phyloP scores from a whole-genome alignment of 2,888 invertebrate species.

The Clanis bilineata region DNA sequence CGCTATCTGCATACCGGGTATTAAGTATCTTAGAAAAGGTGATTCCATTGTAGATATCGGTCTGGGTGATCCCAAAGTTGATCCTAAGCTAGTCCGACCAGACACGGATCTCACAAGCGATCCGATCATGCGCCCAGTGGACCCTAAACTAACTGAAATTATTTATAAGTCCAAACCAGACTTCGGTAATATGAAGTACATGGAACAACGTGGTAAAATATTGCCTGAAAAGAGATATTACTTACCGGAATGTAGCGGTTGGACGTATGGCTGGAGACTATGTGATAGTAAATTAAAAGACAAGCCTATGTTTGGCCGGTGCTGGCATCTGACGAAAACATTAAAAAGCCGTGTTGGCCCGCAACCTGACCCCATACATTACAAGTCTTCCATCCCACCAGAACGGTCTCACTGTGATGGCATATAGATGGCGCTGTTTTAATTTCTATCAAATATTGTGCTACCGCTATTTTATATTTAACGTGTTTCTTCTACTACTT shows the following conservation, averaged over 20 bases:
- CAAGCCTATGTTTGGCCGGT: constrained; percentile 38
- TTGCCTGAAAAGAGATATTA: constrained; percentile 53
- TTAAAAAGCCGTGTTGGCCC: constrained; percentile 47
- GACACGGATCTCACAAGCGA: constrained; percentile 41
- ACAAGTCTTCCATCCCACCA: constrained; percentile 38
- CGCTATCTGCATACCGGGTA: constrained; percentile 40
- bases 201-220: constrained; percentile 36
- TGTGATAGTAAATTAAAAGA: constrained; percentile 40
- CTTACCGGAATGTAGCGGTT: constrained; percentile 44
- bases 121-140: constrained; percentile 54
- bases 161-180: constrained; percentile 47
- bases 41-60: constrained; percentile 49
- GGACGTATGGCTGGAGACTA: constrained; percentile 55
- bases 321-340: constrained; percentile 46
- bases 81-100: constrained; percentile 44
- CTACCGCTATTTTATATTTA: neutral
- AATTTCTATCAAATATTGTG: neutral
- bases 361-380: constrained; percentile 50
- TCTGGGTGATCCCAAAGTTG: constrained; percentile 46
- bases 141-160: constrained; percentile 36
- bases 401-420: constrained; percentile 33
- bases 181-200: constrained; percentile 44
- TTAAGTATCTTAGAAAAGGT: constrained; percentile 40
- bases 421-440: neutral
- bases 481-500: neutral